Base-by-base conservation (phyloP, 2,888 invertebrate species). In the Ophraella communa region DNA sequence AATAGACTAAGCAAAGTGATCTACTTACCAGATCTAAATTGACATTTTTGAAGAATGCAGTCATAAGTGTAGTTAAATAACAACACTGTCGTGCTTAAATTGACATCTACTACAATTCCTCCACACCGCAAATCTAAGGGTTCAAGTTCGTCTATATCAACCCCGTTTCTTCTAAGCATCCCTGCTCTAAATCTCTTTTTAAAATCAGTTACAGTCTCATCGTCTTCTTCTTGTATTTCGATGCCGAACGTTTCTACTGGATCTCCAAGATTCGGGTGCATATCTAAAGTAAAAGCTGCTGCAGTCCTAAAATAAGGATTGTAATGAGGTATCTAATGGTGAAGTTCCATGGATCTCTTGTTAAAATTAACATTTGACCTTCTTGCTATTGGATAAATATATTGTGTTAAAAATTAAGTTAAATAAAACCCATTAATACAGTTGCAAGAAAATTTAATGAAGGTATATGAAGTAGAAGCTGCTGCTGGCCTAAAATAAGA, bases 21-120 rank as follows among this genome's bases (percentile, higher is more conserved):
- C 39, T 5, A 2, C 33, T 11, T 44, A 53, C 60, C 60, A 76
- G 85, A 83, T 78, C 89, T 87, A 77, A 92, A 92, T 67, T 88
- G 87, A 79, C 92, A 92, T 78, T 89, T 90, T 77, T 92, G 91
- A 53, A 92, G 87, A 86, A 92, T 91, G 75, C 92, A 92, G 73
- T 89, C 88, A 3, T 87, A 87, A 1, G 90, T 87, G 72, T 88
- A 83, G 47, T 87, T 85, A 73, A 86, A 87, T 2, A 91, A 79
- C 33, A 85, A 81, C 70, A 84, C 84, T 70, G 86, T 85, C 4
- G 87, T 86, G 1, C 88, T 88, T 81, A 88, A 85, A 73, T 91
- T 91, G 47, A 90, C 88, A 27, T 87, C 83, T 75, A 87, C 83
- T 0, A 91, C 90, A 14, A 89, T 82, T 7, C 92, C 92, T 53